Evolutionary conservation across 2,113 vertebrate genomes (phyloP).

Genomic region (Mesitornis unicolor): DNA sequence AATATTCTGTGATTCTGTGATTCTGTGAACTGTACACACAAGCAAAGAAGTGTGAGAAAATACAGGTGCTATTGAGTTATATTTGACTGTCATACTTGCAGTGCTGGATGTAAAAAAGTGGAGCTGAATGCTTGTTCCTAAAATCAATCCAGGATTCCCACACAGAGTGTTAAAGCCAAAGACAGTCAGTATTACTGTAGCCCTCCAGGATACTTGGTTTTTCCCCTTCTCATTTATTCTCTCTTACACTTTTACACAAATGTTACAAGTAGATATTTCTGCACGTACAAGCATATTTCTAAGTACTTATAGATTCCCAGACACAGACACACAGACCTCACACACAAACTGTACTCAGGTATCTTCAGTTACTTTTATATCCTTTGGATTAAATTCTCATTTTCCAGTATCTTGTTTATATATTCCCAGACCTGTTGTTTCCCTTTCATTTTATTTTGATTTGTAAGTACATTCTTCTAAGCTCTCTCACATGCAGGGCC

Average conservation of each 20-base stretch:
- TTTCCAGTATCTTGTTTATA: neutral
- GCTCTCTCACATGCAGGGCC: neutral
- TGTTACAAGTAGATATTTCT: neutral
- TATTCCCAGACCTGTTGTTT: neutral
- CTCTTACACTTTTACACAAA: neutral
- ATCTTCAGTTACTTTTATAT: neutral
- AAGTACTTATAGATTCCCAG: neutral
- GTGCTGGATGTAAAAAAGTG: neutral
- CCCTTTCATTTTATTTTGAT: neutral
- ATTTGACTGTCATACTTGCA: neutral
- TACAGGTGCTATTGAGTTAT: neutral
- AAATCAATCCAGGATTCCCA: neutral
- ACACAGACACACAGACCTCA: neutral
- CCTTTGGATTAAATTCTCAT: neutral
- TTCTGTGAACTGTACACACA: too few species aligned
- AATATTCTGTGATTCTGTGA: too few species aligned
- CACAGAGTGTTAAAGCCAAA: neutral
- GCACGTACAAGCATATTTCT: neutral
- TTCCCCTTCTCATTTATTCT: neutral
- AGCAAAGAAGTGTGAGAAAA: neutral
- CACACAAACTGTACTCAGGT: neutral
- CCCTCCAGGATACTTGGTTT: neutral
- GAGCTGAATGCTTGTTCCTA: neutral
- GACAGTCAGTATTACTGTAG: neutral
- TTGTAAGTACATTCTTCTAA: neutral